A percentile compares a stretch with the other conserved stretches of the same genome.
These are phyloP conservation scores for Sweltsa coloradensis DNA, from an alignment of 1,140 invertebrate species.

Conservation along the genomic window DNA sequence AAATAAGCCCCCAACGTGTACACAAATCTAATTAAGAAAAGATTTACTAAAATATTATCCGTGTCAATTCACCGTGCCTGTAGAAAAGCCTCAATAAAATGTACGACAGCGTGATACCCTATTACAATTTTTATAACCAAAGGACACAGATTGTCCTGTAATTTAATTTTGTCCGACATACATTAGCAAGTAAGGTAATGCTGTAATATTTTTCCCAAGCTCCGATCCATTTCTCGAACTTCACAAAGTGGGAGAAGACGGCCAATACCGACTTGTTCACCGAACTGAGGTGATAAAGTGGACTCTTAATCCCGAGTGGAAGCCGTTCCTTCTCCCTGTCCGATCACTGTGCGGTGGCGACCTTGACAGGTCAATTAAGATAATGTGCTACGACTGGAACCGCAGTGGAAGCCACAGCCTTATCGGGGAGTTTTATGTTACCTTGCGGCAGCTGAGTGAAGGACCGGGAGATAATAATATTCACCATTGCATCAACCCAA, in stretches of 20 bases:
- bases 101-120: no score
- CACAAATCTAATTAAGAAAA: no score
- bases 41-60: no score
- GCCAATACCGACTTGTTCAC: conserved; percentile 28
- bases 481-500: conserved; percentile 17
- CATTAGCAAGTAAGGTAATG: no score
- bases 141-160: background rate
- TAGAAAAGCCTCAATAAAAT: no score
- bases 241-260: conserved; percentile 31
- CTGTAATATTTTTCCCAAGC: conserved; percentile 14
- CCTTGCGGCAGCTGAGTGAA: conserved; percentile 17
- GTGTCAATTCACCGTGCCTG: no score
- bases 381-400: conserved; percentile 30
- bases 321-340: conserved; percentile 38
- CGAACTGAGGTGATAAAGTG: conserved; percentile 35
- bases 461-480: conserved; percentile 15
- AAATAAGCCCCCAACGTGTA: no score
- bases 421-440: conserved; percentile 21
- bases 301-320: conserved; percentile 43
- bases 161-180: background rate
- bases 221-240: conserved; percentile 43
- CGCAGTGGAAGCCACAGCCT: conserved; percentile 19
- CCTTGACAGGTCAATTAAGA: conserved; percentile 34
- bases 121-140: background rate
- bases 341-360: conserved; percentile 45